Evolutionary conservation across 2,113 vertebrate genomes (phyloP).

Genomic region (Scalopus aquaticus): DNA sequence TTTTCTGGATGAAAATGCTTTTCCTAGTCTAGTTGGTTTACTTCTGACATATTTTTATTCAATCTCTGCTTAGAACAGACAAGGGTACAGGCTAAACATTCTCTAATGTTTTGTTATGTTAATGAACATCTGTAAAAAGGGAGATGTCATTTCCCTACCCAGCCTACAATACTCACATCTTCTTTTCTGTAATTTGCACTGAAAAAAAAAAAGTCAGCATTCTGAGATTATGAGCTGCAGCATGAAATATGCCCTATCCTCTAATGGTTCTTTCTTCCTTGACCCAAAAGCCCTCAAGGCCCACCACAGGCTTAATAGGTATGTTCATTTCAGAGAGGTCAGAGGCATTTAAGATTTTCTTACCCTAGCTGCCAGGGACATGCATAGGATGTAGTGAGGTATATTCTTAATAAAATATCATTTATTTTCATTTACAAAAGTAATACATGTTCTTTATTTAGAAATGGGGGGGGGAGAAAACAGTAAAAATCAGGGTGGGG

Average conservation of each 20-base stretch:
- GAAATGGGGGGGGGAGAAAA: neutral
- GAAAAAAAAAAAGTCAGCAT: slow-evolving; percentile 1
- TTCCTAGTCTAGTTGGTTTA: slow-evolving; percentile 55
- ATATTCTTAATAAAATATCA: slow-evolving; percentile 14
- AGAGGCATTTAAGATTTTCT: neutral
- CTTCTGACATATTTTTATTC: slow-evolving; percentile 41
- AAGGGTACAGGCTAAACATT: slow-evolving; percentile 36
- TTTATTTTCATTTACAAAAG: slow-evolving; percentile 39
- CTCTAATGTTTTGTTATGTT: slow-evolving; percentile 70
- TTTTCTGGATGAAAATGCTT: slow-evolving; percentile 59
- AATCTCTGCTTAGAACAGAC: neutral
- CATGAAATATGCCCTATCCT: neutral
- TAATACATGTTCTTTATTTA: slow-evolving; percentile 31
- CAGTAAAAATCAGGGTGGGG: neutral
- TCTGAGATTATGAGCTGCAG: neutral
- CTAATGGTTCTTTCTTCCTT: slow-evolving; percentile 2
- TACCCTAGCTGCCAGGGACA: neutral
- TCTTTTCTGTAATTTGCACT: slow-evolving; percentile 40
- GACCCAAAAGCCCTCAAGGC: neutral
- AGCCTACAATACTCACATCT: neutral
- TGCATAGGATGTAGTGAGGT: neutral
- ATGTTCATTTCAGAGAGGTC: neutral
- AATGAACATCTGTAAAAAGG: slow-evolving; percentile 58
- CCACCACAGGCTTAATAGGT: neutral
- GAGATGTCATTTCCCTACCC: slow-evolving; percentile 5